A percentile compares a stretch with the other conserved stretches of the same genome.
Conservation (phyloP, 1,140 invertebrate genomes). For the Ptiloglossa arizonensis region DNA sequence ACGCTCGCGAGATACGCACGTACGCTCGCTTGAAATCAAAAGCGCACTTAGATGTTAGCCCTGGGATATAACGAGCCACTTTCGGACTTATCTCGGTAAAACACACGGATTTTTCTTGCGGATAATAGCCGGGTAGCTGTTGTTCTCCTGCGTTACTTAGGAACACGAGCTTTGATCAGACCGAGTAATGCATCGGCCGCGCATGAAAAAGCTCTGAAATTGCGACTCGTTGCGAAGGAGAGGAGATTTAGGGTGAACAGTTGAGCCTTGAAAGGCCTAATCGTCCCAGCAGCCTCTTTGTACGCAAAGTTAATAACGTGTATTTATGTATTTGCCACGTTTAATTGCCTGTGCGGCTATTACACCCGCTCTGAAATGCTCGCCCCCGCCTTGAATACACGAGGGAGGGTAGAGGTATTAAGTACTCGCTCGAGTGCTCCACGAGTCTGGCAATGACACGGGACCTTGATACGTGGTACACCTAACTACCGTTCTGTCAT, state of each 20-base stretch:
- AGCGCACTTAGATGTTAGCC: constrained; percentile 5
- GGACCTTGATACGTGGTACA: constrained; percentile 23
- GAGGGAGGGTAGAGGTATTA: constrained; percentile 51
- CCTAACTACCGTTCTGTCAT: background rate
- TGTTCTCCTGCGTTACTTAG: constrained; percentile 23
- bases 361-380: constrained; percentile 60
- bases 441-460: constrained; percentile 52
- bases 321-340: constrained; percentile 75
- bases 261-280: constrained; percentile 65
- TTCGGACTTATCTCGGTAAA: constrained; percentile 26
- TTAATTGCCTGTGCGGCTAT: constrained; percentile 74
- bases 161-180: constrained; percentile 46
- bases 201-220: constrained; percentile 49
- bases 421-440: constrained; percentile 47
- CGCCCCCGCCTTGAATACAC: constrained; percentile 42
- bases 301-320: constrained; percentile 76
- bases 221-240: constrained; percentile 28
- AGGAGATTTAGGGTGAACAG: constrained; percentile 57
- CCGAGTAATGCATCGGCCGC: constrained; percentile 39
- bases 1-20: background rate
- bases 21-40: constrained; percentile 18
- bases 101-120: constrained; percentile 40
- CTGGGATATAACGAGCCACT: constrained; percentile 30
- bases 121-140: constrained; percentile 20
- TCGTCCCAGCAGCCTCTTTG: constrained; percentile 68